phyloP scores from a whole-genome alignment of 2,797 vertebrate genomes.

The Amblyraja radiata region DNA sequence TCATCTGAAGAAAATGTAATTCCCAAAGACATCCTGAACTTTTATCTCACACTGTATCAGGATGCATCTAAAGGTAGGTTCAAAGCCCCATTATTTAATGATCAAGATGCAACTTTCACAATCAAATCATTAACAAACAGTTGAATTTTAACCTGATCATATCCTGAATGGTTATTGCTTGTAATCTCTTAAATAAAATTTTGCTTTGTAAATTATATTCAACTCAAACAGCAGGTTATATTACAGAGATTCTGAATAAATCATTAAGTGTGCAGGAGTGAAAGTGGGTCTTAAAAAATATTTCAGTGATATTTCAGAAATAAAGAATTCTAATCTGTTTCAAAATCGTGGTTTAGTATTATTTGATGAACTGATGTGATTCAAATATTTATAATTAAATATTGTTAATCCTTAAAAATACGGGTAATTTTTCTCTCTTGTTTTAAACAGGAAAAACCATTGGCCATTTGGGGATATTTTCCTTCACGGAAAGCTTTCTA shows the following conservation, averaged over 20 bases:
- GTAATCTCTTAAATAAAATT: not conserved
- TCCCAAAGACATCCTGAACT: constrained; percentile 76
- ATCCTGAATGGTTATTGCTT: not conserved
- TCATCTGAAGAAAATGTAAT: constrained; percentile 73
- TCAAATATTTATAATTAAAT: not conserved
- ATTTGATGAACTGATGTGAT: not conserved
- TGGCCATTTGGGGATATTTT: constrained; percentile 77
- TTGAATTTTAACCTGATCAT: not conserved
- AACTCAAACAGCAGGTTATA: not conserved
- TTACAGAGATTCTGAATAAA: not conserved
- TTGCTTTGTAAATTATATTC: not conserved
- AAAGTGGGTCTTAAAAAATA: not conserved
- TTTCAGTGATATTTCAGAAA: not conserved
- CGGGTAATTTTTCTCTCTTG: constrained; percentile 37
- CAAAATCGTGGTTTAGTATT: not conserved
- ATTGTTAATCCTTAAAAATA: not conserved
- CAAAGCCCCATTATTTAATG: not conserved
- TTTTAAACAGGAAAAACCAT: constrained; percentile 70
- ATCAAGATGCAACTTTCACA: not conserved
- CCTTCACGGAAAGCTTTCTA: constrained; percentile 81
- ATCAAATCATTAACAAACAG: not conserved
- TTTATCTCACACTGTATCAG: constrained; percentile 80
- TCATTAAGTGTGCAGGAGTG: not conserved
- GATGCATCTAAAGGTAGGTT: constrained; percentile 77
- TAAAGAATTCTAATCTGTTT: not conserved